Percentiles rank a stretch among this genome's conserved stretches.
Evolutionary conservation across 2,113 vertebrate species (phyloP).

Genomic region (Corapipo altera): DNA sequence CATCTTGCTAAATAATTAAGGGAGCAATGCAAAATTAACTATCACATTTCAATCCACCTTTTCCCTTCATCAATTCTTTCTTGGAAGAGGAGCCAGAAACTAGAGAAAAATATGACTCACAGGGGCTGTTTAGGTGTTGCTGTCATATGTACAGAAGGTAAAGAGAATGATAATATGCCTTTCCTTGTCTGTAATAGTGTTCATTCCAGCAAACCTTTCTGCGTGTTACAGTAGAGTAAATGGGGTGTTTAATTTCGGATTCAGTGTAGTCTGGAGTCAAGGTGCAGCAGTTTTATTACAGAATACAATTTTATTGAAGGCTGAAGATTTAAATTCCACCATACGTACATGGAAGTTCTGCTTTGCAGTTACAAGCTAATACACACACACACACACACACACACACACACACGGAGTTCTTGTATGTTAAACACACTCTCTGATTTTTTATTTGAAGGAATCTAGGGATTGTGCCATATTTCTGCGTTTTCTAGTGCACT

Average conservation of each 20-base stretch:
- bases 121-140: slow-evolving; percentile 26
- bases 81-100: background rate
- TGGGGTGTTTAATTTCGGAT: slow-evolving; percentile 77
- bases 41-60: slow-evolving; percentile 21
- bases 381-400: background rate
- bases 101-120: slow-evolving; percentile 37
- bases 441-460: slow-evolving; percentile 57
- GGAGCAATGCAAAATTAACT: slow-evolving; percentile 24
- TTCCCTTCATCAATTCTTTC: slow-evolving; percentile 1
- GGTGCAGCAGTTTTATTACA: slow-evolving; percentile 74
- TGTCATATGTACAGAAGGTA: slow-evolving; percentile 16
- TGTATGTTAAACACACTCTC: slow-evolving; percentile 26
- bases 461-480: slow-evolving; percentile 30
- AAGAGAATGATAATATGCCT: slow-evolving; percentile 51
- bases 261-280: slow-evolving; percentile 72
- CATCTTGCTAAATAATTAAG: slow-evolving; percentile 57
- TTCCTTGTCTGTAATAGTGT: slow-evolving; percentile 57
- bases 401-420: background rate
- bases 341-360: slow-evolving; percentile 34
- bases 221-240: slow-evolving; percentile 71
- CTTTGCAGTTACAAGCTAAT: slow-evolving; percentile 38
- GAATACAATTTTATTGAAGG: slow-evolving; percentile 71
- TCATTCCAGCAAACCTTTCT: slow-evolving; percentile 67
- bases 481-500: slow-evolving; percentile 36
- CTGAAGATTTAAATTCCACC: slow-evolving; percentile 73